Conservation (phyloP, 1,140 invertebrate species). For the Apolygus lucorum region DNA sequence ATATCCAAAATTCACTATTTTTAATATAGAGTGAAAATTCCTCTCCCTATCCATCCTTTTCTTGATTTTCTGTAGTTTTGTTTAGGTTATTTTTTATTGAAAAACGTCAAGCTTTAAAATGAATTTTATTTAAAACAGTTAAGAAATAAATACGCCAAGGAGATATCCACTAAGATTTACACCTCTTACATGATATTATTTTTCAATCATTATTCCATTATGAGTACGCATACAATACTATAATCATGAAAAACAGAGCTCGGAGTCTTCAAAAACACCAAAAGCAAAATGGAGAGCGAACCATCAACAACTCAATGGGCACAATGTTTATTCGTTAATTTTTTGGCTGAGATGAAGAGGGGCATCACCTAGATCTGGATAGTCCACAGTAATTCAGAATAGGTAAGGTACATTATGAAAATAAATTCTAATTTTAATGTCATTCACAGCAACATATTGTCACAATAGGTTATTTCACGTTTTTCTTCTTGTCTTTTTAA, state of each 20-base stretch:
- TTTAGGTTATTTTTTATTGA: too few species aligned
- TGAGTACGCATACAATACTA: background rate
- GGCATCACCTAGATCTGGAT: slow-evolving; percentile 5
- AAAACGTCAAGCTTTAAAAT: slow-evolving; percentile 17
- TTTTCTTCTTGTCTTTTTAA: background rate
- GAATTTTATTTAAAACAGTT: slow-evolving; percentile 23
- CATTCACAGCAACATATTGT: slow-evolving; percentile 28
- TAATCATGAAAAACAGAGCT: slow-evolving; percentile 1
- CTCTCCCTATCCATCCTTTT: too few species aligned
- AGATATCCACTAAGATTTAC: slow-evolving; percentile 9
- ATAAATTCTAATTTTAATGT: slow-evolving; percentile 28
- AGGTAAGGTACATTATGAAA: slow-evolving; percentile 21
- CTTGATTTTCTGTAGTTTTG: too few species aligned
- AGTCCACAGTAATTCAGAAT: background rate
- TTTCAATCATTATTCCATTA: slow-evolving; percentile 8
- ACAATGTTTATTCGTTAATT: too few species aligned
- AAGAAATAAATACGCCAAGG: slow-evolving; percentile 18
- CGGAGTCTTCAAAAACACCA: slow-evolving; percentile 17
- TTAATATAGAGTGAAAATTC: too few species aligned
- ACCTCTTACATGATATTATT: slow-evolving; percentile 17
- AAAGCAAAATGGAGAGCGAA: slow-evolving; percentile 6
- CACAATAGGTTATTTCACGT: slow-evolving; percentile 7
- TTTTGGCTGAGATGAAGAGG: background rate
- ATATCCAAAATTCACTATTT: too few species aligned
- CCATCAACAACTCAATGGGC: too few species aligned